Percentiles rank a stretch among this genome's conserved stretches.
These are phyloP conservation scores for Myiopsitta monachus DNA, from an alignment of 2,113 vertebrate genomes.

Conservation along the genomic window DNA sequence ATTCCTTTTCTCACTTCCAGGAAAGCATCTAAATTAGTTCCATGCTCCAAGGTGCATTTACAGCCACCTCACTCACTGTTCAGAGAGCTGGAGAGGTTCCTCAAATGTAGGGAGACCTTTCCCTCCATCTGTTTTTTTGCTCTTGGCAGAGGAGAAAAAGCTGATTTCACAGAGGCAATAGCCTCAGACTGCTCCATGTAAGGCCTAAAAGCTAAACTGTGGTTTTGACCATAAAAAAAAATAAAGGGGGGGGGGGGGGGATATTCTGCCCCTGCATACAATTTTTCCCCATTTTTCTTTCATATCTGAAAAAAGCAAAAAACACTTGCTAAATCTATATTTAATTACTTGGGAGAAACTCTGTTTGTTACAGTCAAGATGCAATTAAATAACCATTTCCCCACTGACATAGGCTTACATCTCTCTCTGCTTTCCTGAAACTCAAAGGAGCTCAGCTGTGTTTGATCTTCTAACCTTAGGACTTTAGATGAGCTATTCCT, in stretches of 20 bases:
- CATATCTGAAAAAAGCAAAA: background rate
- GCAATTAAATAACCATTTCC: background rate
- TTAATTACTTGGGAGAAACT: background rate
- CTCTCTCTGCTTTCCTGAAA: background rate
- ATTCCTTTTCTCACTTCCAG: background rate
- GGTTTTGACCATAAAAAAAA: background rate
- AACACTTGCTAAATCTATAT: background rate
- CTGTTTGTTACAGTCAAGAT: background rate
- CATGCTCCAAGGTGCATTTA: background rate
- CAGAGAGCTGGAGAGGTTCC: background rate
- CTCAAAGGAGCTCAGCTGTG: accelerated
- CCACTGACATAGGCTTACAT: background rate
- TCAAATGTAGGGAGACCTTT: background rate
- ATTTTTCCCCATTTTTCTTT: background rate
- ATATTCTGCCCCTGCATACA: background rate
- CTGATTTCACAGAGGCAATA: background rate
- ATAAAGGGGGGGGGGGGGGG: no score
- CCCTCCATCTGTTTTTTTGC: background rate
- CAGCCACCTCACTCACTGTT: background rate
- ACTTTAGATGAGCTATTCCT: background rate
- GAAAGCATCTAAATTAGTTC: background rate
- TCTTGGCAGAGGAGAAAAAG: background rate
- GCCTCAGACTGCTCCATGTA: background rate
- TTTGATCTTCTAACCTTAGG: background rate
- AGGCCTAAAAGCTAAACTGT: background rate